phyloP scores from a whole-genome alignment of 35 echinoderm and acorn worm genomes.

The Holothuria glaberrima region DNA sequence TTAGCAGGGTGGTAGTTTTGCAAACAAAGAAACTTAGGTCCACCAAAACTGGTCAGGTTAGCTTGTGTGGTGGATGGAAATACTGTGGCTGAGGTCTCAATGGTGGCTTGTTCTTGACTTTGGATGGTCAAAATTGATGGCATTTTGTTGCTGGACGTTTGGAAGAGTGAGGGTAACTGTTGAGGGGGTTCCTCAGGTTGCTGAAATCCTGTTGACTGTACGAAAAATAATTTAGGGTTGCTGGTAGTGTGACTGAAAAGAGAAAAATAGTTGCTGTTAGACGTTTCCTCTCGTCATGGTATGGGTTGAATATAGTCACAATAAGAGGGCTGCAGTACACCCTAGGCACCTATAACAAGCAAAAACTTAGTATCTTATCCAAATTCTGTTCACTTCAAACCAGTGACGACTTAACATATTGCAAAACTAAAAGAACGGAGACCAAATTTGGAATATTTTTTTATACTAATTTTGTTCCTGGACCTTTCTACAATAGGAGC shows the following conservation, averaged over 20 bases:
- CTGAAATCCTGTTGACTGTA: slow-evolving; percentile 5
- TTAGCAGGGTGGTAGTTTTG: slow-evolving; percentile 18
- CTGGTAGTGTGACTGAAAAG: neutral
- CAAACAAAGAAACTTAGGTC: slow-evolving; percentile 14
- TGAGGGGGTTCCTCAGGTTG: neutral
- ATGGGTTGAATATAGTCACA: no score
- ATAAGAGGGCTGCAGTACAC: no score
- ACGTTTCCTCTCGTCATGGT: no score
- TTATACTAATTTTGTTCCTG: no score
- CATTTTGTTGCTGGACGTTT: neutral
- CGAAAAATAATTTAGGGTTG: neutral
- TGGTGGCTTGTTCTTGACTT: neutral
- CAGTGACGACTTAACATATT: no score
- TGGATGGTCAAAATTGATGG: neutral
- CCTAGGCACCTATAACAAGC: no score
- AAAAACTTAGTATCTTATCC: no score
- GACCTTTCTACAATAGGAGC: no score
- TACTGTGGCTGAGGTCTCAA: neutral
- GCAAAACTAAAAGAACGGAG: no score
- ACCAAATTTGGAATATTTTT: no score
- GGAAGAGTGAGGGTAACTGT: slow-evolving; percentile 2
- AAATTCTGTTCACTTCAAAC: no score
- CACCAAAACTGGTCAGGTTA: slow-evolving; percentile 13
- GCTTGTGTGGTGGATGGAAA: neutral
- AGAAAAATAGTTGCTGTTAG: no score